Evolutionary conservation across 2,797 vertebrate genomes (phyloP), one percentile per base, ranked within the genome.

Genomic region (Dicrostonyx torquatus): DNA sequence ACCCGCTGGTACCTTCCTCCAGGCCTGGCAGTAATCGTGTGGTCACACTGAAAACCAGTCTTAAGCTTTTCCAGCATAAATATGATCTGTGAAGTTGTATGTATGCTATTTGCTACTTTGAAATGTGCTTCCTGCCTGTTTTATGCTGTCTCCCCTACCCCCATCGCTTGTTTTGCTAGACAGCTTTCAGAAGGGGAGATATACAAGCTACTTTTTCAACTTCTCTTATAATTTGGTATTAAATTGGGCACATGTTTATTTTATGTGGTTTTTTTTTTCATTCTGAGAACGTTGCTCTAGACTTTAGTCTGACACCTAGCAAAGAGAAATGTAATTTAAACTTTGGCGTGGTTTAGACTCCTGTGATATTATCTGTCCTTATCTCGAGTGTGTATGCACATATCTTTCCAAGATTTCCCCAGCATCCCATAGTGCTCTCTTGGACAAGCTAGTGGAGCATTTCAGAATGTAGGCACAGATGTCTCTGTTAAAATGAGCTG

Each of bases 401-500:
- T 6, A 48, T 5, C 9, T 43, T n/a, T 76, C 4, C 53, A 64
- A 53, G 53, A 84, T 62, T 77, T 86, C n/a, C 45, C 85, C 72
- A 6, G n/a, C 6, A 22, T 60, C 9, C 73, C 6, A 4, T 10
- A 31, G 5, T 31, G n/a, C 73, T 76, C 89, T 72, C 45, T 45
- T 0, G 20, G 60, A 83, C 79, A 89, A 68, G 73, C 48, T 24
- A 68, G 48, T 2, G 64, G 50, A 75, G 12, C 29, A 26, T 89
- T 92, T 95, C 66, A 50, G 89, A 53, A 8, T 82, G 62, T 18
- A 50, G 45, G 48, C 79, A 90, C 72, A 87, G 92, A 92, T 82
- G 90, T 89, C 34, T 90, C 73, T 93, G 91, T 90, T 84, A 75
- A 90, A 89, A 90, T 48, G 94, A 96, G 55, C 83, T 78, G 6